A percentile compares a stretch with the other conserved stretches of the same genome.
Evolutionary conservation across 2,113 vertebrate genomes (phyloP).

Genomic region (Poicephalus gulielmi): DNA sequence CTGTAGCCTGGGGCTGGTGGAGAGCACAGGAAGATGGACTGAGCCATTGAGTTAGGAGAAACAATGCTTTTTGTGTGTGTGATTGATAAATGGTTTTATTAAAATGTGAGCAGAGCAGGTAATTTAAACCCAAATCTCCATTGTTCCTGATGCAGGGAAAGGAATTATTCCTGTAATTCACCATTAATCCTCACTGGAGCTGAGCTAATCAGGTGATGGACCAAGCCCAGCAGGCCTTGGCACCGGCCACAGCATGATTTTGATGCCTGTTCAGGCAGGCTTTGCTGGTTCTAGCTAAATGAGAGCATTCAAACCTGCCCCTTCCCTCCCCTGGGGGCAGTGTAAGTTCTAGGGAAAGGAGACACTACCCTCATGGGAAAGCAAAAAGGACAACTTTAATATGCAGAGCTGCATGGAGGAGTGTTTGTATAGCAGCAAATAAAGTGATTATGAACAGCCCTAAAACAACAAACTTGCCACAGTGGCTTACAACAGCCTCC

Average conservation of each 20-base stretch:
- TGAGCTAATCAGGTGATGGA: background rate
- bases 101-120: conserved; percentile 17
- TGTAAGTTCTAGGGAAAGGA: background rate
- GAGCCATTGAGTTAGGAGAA: conserved; percentile 36
- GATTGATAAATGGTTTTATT: background rate
- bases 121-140: background rate
- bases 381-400: background rate
- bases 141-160: background rate
- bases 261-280: background rate
- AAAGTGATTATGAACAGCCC: background rate
- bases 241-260: fast-evolving
- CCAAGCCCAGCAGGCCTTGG: background rate
- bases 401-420: fast-evolving
- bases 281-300: background rate
- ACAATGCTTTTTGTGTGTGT: background rate
- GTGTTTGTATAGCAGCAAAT: background rate
- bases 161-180: conserved; percentile 19
- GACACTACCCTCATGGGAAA: fast-evolving
- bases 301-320: background rate
- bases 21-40: conserved; percentile 25
- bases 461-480: background rate
- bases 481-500: background rate
- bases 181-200: conserved; percentile 31
- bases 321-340: background rate
- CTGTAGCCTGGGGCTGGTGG: background rate